Base-by-base conservation (phyloP, 2,888 invertebrate species). In the Nephrocerus scutellatus region DNA sequence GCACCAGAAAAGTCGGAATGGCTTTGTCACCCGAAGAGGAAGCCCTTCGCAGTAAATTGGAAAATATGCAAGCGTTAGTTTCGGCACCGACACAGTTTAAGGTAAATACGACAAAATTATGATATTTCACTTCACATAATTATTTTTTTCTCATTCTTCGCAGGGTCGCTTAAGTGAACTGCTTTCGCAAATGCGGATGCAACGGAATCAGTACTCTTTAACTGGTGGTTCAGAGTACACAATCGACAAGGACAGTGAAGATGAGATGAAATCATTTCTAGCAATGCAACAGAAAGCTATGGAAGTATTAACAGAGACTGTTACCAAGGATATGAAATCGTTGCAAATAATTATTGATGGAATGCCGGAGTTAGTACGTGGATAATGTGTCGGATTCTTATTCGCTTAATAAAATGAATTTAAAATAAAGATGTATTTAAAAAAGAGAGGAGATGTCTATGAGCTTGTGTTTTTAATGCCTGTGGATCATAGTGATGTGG, bases 61-160 rank as follows among this genome's bases (percentile, higher is more conserved):
- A 95, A 67, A 81, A 84, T 37, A 77, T 95, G 60, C 82, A 89
- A 43, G 78, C 84, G 0, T 84, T 92, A 57, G 77, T 96, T 13
- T 87, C 89, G 53, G 84, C 88, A 10, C 93, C 95, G 20, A 89
- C 91, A 25, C 87, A 95, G 52, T 90, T 89, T 60, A 92, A 91
- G 70, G 88, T 86, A 54, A 40, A 36, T 28, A n/a, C 19, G 8
- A 30, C n/a, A n/a, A n/a, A n/a, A n/a, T n/a, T n/a, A 43, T 21
- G 24, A 16, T 24, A 20, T 39, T 20, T 35, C 28, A 31, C 20
- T 16, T 12, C 32, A 20, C 18, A 16, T 14, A 18, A 14, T 10
- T 36, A n/a, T n/a, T n/a, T n/a, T n/a, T n/a, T n/a, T n/a, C n/a
- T n/a, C n/a, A n/a, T n/a, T n/a, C n/a, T n/a, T 44, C 49, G 34